Conservation (phyloP, 2,797 vertebrate species). For the Liasis olivaceus region DNA sequence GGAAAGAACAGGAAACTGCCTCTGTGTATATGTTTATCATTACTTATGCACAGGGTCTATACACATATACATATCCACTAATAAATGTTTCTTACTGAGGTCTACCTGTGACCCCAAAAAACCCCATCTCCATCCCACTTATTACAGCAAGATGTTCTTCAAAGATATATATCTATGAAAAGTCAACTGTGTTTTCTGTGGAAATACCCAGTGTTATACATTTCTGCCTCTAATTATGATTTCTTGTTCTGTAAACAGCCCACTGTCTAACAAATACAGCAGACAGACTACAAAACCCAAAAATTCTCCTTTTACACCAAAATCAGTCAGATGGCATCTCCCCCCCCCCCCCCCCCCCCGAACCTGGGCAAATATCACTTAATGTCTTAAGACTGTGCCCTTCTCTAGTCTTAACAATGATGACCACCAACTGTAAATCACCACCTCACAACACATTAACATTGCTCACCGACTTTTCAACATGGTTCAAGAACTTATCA, state of each 20-base stretch:
- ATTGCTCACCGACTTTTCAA: neutral
- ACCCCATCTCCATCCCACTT: neutral
- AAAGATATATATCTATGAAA: neutral
- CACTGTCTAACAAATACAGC: neutral
- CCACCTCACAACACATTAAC: neutral
- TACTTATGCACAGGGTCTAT: neutral
- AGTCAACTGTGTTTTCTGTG: neutral
- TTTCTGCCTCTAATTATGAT: neutral
- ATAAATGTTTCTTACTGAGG: neutral
- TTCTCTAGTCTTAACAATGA: neutral
- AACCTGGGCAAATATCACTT: neutral
- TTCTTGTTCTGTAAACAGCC: neutral
- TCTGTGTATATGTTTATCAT: neutral
- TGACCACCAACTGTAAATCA: neutral
- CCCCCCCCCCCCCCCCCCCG: accelerated
- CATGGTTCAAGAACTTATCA: neutral
- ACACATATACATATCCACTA: neutral
- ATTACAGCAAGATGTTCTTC: neutral
- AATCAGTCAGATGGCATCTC: neutral
- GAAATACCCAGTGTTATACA: neutral
- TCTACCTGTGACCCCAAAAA: neutral
- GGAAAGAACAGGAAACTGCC: neutral
- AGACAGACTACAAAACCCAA: neutral
- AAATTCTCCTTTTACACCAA: neutral
- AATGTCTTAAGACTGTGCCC: neutral